phyloP scores from a whole-genome alignment of 2,797 vertebrate species.

The Cuniculus paca region DNA sequence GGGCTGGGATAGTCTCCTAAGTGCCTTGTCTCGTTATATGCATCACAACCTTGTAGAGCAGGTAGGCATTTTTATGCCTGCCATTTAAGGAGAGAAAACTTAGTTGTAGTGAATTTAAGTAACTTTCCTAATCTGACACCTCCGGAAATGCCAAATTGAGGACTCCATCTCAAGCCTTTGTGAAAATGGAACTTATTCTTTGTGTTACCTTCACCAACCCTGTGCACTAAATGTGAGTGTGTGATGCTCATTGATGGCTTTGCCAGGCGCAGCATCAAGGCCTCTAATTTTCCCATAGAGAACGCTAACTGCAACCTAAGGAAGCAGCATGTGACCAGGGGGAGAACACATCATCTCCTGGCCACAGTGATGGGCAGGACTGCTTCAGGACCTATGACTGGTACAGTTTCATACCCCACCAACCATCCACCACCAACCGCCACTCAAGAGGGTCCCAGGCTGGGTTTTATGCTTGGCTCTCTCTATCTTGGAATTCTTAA shows the following conservation, averaged over 20 bases:
- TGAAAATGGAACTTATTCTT: conserved; percentile 13
- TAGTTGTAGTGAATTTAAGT: background rate
- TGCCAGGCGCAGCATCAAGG: background rate
- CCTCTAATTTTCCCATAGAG: background rate
- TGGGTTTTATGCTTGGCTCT: background rate
- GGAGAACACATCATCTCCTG: background rate
- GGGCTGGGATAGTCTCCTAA: background rate
- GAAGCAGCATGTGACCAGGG: background rate
- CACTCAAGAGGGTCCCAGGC: too few species aligned
- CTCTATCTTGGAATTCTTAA: background rate
- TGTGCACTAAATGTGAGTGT: background rate
- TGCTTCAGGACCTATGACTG: background rate
- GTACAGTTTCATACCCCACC: background rate
- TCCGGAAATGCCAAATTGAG: background rate
- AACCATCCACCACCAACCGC: too few species aligned
- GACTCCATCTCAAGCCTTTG: background rate
- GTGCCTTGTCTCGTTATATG: background rate
- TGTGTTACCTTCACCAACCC: background rate
- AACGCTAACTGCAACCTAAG: background rate
- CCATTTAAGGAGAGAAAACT: background rate
- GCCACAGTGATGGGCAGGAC: background rate
- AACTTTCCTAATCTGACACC: background rate
- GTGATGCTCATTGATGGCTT: background rate
- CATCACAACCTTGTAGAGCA: background rate
- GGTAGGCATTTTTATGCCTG: background rate